Conservation (phyloP, 2,113 vertebrate genomes). For the Solenodon paradoxus region DNA sequence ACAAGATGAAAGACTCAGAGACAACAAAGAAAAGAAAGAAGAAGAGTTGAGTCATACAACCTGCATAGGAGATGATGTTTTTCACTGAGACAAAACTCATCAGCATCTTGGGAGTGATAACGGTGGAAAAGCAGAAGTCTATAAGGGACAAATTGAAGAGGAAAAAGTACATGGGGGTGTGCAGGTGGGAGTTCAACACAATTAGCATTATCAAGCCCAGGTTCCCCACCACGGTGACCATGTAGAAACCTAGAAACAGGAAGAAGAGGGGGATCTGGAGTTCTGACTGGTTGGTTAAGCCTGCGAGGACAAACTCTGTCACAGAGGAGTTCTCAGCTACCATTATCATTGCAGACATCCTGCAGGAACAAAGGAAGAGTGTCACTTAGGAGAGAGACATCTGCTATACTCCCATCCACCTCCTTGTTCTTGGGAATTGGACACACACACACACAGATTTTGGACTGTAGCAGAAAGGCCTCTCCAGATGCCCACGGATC, state of each 20-base stretch:
- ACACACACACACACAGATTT: background rate
- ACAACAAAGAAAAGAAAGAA: conserved; percentile 72
- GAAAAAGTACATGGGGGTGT: conserved; percentile 77
- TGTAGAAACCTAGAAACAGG: conserved; percentile 66
- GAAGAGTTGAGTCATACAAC: conserved; percentile 72
- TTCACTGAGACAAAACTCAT: conserved; percentile 53
- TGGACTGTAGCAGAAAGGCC: background rate
- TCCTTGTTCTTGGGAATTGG: background rate
- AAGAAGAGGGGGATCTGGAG: conserved; percentile 62
- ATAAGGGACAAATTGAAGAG: conserved; percentile 74
- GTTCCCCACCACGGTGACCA: conserved; percentile 65
- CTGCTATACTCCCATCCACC: background rate
- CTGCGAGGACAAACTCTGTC: conserved; percentile 66
- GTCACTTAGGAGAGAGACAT: background rate
- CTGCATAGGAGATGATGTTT: conserved; percentile 58
- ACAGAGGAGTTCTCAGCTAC: conserved; percentile 44
- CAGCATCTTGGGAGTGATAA: conserved; percentile 72
- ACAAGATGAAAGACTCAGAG: conserved; percentile 72
- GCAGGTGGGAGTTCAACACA: conserved; percentile 49
- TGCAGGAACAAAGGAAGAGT: background rate
- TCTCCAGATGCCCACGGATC: background rate
- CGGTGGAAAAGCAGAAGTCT: conserved; percentile 69
- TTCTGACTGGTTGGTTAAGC: conserved; percentile 52
- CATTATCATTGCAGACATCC: conserved; percentile 28
- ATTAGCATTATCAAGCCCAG: conserved; percentile 67